Base-by-base conservation (phyloP, 2,113 vertebrate species). In the Chaetodon auriga region DNA sequence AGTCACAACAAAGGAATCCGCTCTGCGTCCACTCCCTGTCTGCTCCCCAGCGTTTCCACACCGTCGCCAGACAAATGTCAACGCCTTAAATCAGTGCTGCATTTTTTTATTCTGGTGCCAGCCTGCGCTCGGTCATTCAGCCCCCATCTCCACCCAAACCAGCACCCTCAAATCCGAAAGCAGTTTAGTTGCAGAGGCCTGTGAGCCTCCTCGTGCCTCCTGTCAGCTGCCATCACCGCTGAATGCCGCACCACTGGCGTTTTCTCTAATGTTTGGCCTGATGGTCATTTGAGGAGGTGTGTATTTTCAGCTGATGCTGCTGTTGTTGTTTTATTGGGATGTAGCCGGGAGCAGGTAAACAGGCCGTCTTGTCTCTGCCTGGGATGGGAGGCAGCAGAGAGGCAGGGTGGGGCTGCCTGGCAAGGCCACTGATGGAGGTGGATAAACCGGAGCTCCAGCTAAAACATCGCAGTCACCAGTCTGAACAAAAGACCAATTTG, bases 1-100 rank as follows among this genome's bases (percentile, higher is more conserved):
- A 91, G 88, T 93, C 90, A 90, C 86, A 94, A 94, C 93, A 94
- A 94, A 94, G 90, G 93, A 93, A 94, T 94, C 87, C 60, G 86
- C 81, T 71, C 21, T 12, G 78, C 21, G 82, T 91, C 90, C 82
- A 64, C 92, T 88, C 91, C 90, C 89, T 72, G 81, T 63, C 77
- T 21, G 72, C 61, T 43, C 1, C 69, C 71, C 49, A 7, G 18
- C 58, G 1, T 70, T 23, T 36, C 23, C 75, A 21, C 41, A 7
- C 7, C 7, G 48, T 1, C 15, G 9, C 66, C 55, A 25, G 11
- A 49, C 41, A 14, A 19, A 2, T 49, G 19, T 25, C 36, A 49
- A 30, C 49, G 19, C 81, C 25, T 46, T 10, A 7, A 80, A 11
- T 41, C 55, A 21, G 0, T 6, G 10, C 7, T 30, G 3, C 19